Conservation (phyloP, 1,140 invertebrate species). For the Drosophila eugracilis region DNA sequence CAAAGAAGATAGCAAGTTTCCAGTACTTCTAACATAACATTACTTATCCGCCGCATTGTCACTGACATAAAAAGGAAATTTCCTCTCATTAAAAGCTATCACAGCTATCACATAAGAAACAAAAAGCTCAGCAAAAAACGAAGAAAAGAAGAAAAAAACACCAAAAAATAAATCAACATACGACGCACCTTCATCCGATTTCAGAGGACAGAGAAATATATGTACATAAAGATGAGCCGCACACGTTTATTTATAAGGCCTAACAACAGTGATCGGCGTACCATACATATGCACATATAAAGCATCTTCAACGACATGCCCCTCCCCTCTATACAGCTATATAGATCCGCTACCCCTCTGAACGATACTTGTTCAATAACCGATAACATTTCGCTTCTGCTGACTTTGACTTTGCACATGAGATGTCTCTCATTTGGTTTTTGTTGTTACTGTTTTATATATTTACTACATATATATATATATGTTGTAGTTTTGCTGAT, state of each 20-base stretch:
- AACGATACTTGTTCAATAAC: conserved; percentile 70
- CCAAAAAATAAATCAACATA: conserved; percentile 31
- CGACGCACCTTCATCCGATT: conserved; percentile 39
- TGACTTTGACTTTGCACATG: conserved; percentile 72
- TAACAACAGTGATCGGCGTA: conserved; percentile 15
- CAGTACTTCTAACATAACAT: conserved; percentile 26
- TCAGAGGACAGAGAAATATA: conserved; percentile 40
- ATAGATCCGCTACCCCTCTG: neutral
- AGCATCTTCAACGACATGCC: conserved; percentile 35
- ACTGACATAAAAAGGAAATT: conserved; percentile 9
- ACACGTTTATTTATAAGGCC: conserved; percentile 37
- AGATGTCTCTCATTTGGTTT: conserved; percentile 8
- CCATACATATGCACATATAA: conserved; percentile 51
- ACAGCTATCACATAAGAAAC: conserved; percentile 10
- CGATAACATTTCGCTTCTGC: conserved; percentile 67
- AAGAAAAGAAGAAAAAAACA: neutral
- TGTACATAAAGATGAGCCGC: conserved; percentile 53
- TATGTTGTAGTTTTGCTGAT: conserved; percentile 64
- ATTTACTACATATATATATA: too few species aligned
- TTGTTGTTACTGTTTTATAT: conserved; percentile 17
- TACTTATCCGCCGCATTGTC: conserved; percentile 63
- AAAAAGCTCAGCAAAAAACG: conserved; percentile 3
- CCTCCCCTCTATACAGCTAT: neutral
- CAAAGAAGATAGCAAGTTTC: neutral
- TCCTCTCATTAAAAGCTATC: conserved; percentile 58